Evolutionary conservation across 2,113 vertebrate genomes (phyloP).

Genomic region (Dromaius novaehollandiae): DNA sequence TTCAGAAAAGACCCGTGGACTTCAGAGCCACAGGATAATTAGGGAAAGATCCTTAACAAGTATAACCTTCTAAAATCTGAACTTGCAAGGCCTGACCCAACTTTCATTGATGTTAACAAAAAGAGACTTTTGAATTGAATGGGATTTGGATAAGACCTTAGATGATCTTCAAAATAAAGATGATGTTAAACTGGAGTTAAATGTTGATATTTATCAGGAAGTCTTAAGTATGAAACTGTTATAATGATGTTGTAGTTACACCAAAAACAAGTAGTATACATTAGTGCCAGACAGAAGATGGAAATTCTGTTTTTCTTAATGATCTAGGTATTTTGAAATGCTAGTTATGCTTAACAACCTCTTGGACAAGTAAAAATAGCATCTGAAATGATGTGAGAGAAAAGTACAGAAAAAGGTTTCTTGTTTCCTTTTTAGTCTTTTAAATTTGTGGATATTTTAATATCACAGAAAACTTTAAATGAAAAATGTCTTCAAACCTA

Average conservation of each 20-base stretch:
- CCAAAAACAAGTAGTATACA: neutral
- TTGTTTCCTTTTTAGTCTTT: neutral
- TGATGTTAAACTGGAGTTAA: neutral
- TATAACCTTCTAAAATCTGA: neutral
- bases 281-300: neutral
- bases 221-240: neutral
- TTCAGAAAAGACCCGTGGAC: neutral
- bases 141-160: neutral
- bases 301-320: neutral
- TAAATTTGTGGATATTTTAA: neutral
- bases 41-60: neutral
- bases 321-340: neutral
- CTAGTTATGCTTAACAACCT: neutral
- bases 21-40: neutral
- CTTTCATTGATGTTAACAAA: neutral
- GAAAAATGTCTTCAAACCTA: neutral
- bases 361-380: neutral
- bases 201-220: neutral
- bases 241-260: neutral
- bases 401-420: neutral
- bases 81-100: neutral
- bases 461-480: neutral
- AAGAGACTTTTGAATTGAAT: neutral
- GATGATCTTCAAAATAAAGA: neutral
- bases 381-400: neutral